Evolutionary conservation across 2,113 vertebrate genomes (phyloP).

Genomic region (Xyrauchen texanus): DNA sequence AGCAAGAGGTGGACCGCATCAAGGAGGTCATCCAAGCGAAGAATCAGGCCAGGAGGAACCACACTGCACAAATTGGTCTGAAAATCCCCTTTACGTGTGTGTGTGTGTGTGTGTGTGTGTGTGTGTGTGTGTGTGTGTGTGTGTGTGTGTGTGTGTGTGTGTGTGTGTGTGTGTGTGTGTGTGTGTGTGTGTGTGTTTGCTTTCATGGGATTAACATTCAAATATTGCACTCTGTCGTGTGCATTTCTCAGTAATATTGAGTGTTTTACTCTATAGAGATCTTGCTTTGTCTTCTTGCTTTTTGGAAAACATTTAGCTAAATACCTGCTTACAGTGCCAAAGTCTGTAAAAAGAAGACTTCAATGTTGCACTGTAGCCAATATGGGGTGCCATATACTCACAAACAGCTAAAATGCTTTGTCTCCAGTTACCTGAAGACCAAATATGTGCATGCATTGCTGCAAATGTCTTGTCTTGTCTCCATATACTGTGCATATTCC

Average conservation of each 20-base stretch:
- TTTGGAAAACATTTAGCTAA: no score
- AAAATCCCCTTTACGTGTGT: neutral
- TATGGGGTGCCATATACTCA: slow-evolving; percentile 22
- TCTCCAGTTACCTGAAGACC: neutral
- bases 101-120: neutral
- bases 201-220: no score
- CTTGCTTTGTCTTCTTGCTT: no score
- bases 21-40: slow-evolving; percentile 87
- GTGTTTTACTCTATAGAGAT: no score
- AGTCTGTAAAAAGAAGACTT: neutral
- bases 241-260: no score
- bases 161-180: no score
- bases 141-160: no score
- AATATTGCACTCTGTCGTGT: no score
- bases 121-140: no score
- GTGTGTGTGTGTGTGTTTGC: no score
- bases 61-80: slow-evolving; percentile 84
- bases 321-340: no score
- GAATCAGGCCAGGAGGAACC: slow-evolving; percentile 84
- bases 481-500: neutral
- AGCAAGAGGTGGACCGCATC: slow-evolving; percentile 90
- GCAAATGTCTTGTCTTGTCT: no score
- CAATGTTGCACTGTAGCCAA: slow-evolving; percentile 12
- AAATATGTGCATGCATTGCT: neutral
- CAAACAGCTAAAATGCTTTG: neutral